phyloP scores from a whole-genome alignment of 2,888 invertebrate species.

The Serripes groenlandicus region DNA sequence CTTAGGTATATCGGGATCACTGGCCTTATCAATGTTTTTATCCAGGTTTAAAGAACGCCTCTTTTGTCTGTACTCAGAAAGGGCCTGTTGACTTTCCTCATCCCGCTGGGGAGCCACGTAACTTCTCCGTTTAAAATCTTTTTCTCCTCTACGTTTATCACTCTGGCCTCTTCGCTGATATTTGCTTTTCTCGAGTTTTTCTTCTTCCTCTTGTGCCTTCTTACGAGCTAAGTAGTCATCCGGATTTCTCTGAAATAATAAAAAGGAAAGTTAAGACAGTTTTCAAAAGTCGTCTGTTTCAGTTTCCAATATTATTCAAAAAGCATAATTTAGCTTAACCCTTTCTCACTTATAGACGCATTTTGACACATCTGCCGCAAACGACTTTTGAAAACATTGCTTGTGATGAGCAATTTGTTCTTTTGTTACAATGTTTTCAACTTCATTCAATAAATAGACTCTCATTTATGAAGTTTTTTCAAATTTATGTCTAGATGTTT shows the following conservation, averaged over 20 bases:
- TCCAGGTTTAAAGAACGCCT: conserved; percentile 75
- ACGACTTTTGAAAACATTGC: no score
- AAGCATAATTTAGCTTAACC: no score
- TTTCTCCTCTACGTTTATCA: conserved; percentile 57
- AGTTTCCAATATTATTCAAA: no score
- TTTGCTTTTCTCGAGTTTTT: conserved; percentile 71
- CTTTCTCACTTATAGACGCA: no score
- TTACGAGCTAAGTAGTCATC: conserved; percentile 77
- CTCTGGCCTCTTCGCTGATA: conserved; percentile 67
- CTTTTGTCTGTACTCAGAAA: conserved; percentile 75
- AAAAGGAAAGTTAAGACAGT: no score
- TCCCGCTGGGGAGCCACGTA: conserved; percentile 50
- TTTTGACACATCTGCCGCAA: no score
- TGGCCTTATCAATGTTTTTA: conserved; percentile 52
- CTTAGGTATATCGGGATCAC: conserved; percentile 21
- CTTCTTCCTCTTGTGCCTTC: conserved; percentile 76
- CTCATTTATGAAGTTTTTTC: no score
- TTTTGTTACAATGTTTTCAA: no score
- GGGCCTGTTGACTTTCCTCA: conserved; percentile 61
- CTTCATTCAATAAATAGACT: no score
- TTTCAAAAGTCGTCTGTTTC: no score
- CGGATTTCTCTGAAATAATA: conserved; percentile 77
- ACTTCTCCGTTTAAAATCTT: conserved; percentile 63
- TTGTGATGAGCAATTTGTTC: no score
- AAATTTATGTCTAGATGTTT: no score